Evolutionary conservation across 2,113 vertebrate species (phyloP), one percentile per base, ranked within the genome.

Genomic region (Saimiri boliviensis): DNA sequence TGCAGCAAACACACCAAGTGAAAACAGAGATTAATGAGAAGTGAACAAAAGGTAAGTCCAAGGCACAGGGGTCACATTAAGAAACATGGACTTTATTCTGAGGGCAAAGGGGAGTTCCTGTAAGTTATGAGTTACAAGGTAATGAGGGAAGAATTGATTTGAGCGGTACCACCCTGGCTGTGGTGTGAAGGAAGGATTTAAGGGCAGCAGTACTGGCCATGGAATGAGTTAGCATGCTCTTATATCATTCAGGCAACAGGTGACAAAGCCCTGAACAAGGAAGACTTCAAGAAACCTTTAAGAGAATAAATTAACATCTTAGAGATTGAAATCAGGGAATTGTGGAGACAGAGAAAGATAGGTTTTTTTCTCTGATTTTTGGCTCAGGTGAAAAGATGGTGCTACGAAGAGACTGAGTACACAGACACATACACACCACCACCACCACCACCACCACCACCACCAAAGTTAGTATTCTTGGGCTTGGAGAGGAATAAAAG

Each of bases 171-270:
- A 68, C 21, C 5, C 45, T 58, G 11, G 42, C 76, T n/a, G 17
- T 2, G 10, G 47, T 20, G 27, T 12, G 10, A 88, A 76, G 25
- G n/a, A 74, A 92, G 11, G 35, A 52, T 52, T 68, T 73, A 74
- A 45, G 19, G n/a, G 7, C 1, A 79, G 27, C 11, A 27, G 52
- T 10, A 25, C 45, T 8, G 3, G 37, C 35, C 1, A 0, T 27
- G 76, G 19, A 12, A 71, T 14, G 14, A 63, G 9, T 42, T 47
- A 76, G 35, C 49, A 73, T 23, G 10, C 4, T 40, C 21, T 37
- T 23, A 58, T 8, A 12, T 76, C n/a, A n/a, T 91, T 47, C 63
- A n/a, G 17, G 47, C 11, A 77, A 66, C 52, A 83, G 10, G 8
- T 30, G 19, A 47, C 21, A 81, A 13, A 70, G 37, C 10, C 30